Conservation (phyloP, 2,113 vertebrate genomes). For the Nothocercus nigrocapillus region DNA sequence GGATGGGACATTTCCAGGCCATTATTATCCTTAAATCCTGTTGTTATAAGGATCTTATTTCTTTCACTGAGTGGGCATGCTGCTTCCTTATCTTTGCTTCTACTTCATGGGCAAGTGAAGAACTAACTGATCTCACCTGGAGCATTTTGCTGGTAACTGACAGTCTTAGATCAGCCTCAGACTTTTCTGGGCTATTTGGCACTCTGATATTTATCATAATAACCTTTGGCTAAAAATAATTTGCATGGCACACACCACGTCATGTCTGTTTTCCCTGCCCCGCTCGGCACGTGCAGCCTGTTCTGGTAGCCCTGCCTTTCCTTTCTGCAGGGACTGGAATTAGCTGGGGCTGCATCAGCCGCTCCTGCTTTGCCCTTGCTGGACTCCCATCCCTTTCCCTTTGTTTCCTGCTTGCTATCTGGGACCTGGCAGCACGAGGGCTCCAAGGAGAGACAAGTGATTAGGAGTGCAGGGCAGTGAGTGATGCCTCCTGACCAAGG, state of each 20-base stretch:
- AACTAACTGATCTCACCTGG: background rate
- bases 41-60: background rate
- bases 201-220: background rate
- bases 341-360: background rate
- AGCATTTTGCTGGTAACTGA: background rate
- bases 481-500: background rate
- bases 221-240: background rate
- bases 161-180: background rate
- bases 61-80: background rate
- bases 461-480: background rate
- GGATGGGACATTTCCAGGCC: background rate
- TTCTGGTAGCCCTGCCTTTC: background rate
- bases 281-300: background rate
- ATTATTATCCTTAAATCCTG: background rate
- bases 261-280: background rate
- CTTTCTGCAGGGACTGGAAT: background rate
- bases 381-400: background rate
- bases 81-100: background rate
- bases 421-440: background rate
- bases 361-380: background rate
- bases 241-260: rapidly evolving
- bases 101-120: background rate
- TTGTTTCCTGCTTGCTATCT: background rate
- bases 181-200: background rate
- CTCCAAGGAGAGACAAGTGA: background rate